phyloP scores from a whole-genome alignment of 2,797 vertebrate species.

The Morus bassanus region DNA sequence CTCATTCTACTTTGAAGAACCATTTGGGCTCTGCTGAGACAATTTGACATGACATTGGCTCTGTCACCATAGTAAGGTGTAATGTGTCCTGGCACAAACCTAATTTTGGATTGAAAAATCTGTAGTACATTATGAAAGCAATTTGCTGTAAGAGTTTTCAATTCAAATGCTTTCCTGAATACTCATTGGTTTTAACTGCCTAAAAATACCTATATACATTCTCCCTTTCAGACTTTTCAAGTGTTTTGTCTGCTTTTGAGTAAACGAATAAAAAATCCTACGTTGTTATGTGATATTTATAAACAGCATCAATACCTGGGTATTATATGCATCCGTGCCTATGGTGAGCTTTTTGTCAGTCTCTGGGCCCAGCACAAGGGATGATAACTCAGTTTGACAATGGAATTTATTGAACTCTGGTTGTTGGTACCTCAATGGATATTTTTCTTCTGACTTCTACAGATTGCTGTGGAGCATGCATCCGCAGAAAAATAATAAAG shows the following conservation, averaged over 20 bases:
- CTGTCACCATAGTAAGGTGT: not conserved
- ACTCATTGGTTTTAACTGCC: not conserved
- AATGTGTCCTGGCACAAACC: not conserved
- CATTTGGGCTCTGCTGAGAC: not conserved
- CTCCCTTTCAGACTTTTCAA: not conserved
- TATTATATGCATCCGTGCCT: not conserved
- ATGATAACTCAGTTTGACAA: not conserved
- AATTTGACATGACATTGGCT: not conserved
- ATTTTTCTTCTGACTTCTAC: not conserved
- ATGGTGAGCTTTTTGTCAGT: not conserved
- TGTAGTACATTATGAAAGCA: not conserved
- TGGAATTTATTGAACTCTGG: not conserved
- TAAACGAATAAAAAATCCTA: not conserved
- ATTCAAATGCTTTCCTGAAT: not conserved
- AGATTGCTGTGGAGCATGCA: not conserved
- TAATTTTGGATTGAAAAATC: not conserved
- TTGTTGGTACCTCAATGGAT: not conserved
- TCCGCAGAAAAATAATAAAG: not conserved
- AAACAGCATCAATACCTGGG: not conserved
- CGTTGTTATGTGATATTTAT: not conserved
- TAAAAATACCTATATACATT: accelerated
- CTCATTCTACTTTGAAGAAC: not conserved
- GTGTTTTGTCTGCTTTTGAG: not conserved
- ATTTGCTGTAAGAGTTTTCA: not conserved
- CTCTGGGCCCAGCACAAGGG: not conserved